Conservation (phyloP, 2,797 vertebrate genomes). For the Stomatorhinus walkeri region DNA sequence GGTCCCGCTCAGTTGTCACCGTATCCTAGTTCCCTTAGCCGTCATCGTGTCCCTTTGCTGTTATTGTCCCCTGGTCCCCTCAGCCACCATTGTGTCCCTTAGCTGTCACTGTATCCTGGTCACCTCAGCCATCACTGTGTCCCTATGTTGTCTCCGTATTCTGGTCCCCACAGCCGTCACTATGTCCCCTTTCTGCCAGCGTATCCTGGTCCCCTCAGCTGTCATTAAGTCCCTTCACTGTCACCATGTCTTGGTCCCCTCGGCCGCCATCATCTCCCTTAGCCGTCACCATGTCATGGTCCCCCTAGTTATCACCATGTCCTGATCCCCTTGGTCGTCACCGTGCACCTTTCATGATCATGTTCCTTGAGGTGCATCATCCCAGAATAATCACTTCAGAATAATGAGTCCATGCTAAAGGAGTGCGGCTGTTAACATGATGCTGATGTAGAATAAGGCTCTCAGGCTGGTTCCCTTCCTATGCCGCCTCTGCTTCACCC, state of each 20-base stretch:
- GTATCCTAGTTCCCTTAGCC: background rate
- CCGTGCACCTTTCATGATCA: background rate
- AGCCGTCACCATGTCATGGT: background rate
- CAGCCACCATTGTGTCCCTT: background rate
- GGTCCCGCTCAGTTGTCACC: background rate
- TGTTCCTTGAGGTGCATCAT: background rate
- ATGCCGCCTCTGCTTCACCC: background rate
- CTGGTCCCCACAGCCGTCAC: background rate
- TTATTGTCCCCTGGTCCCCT: background rate
- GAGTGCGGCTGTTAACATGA: background rate
- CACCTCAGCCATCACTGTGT: background rate
- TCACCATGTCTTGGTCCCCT: background rate
- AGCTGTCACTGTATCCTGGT: background rate
- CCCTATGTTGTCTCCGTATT: background rate
- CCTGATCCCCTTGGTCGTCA: background rate
- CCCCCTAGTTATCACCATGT: background rate
- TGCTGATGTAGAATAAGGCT: background rate
- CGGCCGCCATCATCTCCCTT: background rate
- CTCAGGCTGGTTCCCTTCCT: background rate
- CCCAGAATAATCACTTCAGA: background rate
- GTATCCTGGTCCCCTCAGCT: background rate
- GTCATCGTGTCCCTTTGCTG: background rate
- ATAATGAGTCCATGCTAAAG: background rate
- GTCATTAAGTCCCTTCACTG: background rate
- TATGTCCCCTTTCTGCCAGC: background rate